phyloP scores from a whole-genome alignment of 2,888 invertebrate genomes.

The Plagodis pulveraria region DNA sequence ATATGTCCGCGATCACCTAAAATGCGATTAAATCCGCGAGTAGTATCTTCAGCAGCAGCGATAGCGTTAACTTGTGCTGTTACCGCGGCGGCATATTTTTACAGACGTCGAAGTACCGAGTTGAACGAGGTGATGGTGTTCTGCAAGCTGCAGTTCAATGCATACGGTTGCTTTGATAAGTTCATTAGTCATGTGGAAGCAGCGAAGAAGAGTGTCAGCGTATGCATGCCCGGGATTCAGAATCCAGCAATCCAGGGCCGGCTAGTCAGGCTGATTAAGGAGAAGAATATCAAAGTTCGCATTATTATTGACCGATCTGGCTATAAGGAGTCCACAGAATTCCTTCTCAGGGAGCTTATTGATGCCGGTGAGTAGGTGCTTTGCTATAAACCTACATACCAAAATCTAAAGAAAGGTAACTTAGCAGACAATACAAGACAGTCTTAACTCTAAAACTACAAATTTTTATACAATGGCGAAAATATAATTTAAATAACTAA shows the following conservation, averaged over 20 bases:
- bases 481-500: too few species aligned
- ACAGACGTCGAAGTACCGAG: conserved; percentile 65
- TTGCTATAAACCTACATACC: too few species aligned
- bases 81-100: conserved; percentile 74
- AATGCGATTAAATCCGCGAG: conserved; percentile 70
- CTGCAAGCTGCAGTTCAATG: conserved; percentile 77
- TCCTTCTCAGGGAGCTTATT: conserved; percentile 71
- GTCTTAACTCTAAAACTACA: too few species aligned
- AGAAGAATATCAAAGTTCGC: conserved; percentile 67
- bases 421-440: too few species aligned
- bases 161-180: conserved; percentile 76
- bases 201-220: conserved; percentile 66
- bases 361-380: conserved; percentile 64
- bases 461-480: too few species aligned
- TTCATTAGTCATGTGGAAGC: conserved; percentile 73
- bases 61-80: conserved; percentile 73
- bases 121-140: conserved; percentile 81
- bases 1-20: conserved; percentile 72
- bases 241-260: conserved; percentile 77
- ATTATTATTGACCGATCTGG: conserved; percentile 73
- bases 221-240: conserved; percentile 80
- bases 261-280: conserved; percentile 64
- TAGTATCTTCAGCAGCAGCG: conserved; percentile 71
- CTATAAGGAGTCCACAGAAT: conserved; percentile 64
- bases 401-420: too few species aligned